Evolutionary conservation across 2,797 vertebrate genomes (phyloP), one percentile per base, ranked within the genome.

Genomic region (Harpagifer antarcticus): DNA sequence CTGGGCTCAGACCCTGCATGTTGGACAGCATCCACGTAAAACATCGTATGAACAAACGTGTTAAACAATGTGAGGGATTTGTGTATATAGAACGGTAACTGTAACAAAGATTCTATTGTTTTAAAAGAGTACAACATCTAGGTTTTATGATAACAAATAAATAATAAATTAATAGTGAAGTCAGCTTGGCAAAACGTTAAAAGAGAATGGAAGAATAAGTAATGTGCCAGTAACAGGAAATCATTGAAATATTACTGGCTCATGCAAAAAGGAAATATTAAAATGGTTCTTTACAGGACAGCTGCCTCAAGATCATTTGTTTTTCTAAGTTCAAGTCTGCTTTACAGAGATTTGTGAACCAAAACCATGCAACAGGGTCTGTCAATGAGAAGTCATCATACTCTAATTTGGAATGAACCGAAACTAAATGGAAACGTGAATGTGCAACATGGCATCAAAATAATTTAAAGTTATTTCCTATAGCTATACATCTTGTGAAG

Each of bases 1-100:
- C 98, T 67, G 98, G 98, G 74, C 98, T 99, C 91, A 99, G 88
- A 44, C 98, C 98, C 98, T 99, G 82, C 82, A 91, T 79, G 53
- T 68, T 68, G 64, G 27, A 92, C 67, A 83, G 23, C n/a, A 79
- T 48, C 50, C 80, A 67, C 15, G 43, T 19, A 20, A 75, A 67
- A 68, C 40, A 76, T 47, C 17, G 49, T 40, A 65, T 44, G 49
- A 79, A 68, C 11, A 64, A 72, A 72, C 50, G 53, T 57, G 17
- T 31, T 19, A 33, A 72, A 66, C 19, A 43, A 31, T 27, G 14
- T 31, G 53, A 14, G 6, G 16, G 3, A 9, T 1, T 52, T 73
- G 27, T 19, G 49, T 9, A 14, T 55, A 19, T 1, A 31, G 3
- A 54, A 10, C 1, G 17, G 3, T 8, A 14, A 40, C 15, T 44